Conservation (phyloP, 2,888 invertebrate genomes). For the Trichogramma evanescens region DNA sequence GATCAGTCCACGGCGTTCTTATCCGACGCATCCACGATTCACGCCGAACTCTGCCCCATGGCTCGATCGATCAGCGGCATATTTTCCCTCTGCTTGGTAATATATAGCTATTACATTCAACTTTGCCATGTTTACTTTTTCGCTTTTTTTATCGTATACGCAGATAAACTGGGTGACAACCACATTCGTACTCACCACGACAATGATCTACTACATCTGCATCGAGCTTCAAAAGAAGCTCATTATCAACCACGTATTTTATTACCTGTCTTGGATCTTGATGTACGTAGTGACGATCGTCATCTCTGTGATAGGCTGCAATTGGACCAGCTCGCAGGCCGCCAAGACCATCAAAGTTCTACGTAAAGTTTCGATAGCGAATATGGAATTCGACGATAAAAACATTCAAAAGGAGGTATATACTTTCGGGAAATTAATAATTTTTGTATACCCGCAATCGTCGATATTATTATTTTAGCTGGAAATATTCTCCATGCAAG, state of each 20-base stretch:
- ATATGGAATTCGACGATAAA: constrained; percentile 1
- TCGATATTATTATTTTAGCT: constrained; percentile 5
- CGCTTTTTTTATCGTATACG: neutral
- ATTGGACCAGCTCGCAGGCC: constrained; percentile 16
- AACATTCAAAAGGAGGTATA: constrained; percentile 3
- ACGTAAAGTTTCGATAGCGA: constrained; percentile 7
- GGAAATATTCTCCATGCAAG: constrained; percentile 15
- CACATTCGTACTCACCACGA: constrained; percentile 5
- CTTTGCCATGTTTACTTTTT: neutral
- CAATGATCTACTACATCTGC: constrained; percentile 10
- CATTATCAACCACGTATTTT: neutral
- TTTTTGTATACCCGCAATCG: neutral
- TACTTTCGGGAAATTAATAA: neutral
- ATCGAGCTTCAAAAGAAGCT: neutral
- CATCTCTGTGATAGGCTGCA: constrained; percentile 7
- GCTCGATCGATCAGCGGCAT: neutral
- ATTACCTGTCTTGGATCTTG: neutral
- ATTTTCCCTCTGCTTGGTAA: constrained; percentile 9
- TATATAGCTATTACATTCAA: neutral
- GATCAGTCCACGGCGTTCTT: neutral
- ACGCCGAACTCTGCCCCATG: constrained; percentile 6
- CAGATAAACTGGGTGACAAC: constrained; percentile 7
- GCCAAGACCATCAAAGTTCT: neutral
- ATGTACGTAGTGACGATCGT: neutral
- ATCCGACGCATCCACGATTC: constrained; percentile 3